Evolutionary conservation across 2,113 vertebrate genomes (phyloP), one percentile per base, ranked within the genome.

Genomic region (Plectropomus leopardus): DNA sequence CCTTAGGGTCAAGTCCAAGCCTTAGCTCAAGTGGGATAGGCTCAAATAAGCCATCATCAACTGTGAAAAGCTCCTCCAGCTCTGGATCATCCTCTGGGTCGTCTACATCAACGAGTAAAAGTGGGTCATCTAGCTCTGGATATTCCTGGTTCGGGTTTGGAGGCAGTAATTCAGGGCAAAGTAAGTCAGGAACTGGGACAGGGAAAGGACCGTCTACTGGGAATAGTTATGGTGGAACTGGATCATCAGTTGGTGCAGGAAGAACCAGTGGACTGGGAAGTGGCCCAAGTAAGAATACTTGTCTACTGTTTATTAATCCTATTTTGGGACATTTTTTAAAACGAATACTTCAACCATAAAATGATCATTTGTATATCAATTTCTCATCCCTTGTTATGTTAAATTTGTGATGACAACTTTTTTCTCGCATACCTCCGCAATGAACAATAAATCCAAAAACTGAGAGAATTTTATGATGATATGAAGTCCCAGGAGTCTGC

Each of bases 81-180:
- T n/a, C 60, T 1, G 55, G 32, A 17, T 83, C 67, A 21, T 76
- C 78, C 2, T 72, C 71, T 60, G 51, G 68, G 1, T 84, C 88
- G 0, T 23, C 75, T 51, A 60, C 69, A 1, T 61, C 82, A 0
- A 14, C 72, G 0, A 74, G 32, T 47, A 89, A 82, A 83, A 59
- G 14, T 28, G 42, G 26, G n/a, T 45, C 70, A 15, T 10, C 1
- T 34, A 21, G 3, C 28, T 63, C 78, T 17, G 45, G 28, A 51
- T 23, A 74, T 6, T 0, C 7, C 34, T 82, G 76, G 76, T 13
- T 71, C 42, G 65, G 72, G 32, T 5, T 57, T 0, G 63, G 80
- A 10, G 78, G 0, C 67, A 89, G 68, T 76, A 88, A 66, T 54
- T 60, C 81, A 48, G 86, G 83, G 5, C 84, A 78, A 76, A 92